Evolutionary conservation across 2,888 invertebrate genomes (phyloP).

Genomic region (Eupithecia dodoneata): DNA sequence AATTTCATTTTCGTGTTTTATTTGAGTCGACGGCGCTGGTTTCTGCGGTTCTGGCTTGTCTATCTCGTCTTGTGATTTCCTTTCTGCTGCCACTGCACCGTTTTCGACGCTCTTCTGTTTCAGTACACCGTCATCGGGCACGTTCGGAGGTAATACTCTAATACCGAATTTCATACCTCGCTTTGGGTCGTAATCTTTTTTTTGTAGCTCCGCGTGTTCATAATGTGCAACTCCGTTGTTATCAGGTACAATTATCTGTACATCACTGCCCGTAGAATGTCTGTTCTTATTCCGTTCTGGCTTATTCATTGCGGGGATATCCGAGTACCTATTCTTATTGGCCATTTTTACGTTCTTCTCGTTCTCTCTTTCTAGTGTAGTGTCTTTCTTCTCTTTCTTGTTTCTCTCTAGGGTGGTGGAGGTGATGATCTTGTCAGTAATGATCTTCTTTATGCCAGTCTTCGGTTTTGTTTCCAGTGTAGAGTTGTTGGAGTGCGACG

Average conservation of each 20-base stretch:
- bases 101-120: slow-evolving; percentile 77
- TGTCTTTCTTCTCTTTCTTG: slow-evolving; percentile 78
- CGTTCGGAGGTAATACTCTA: slow-evolving; percentile 85
- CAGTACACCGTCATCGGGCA: slow-evolving; percentile 80
- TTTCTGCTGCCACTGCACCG: slow-evolving; percentile 67
- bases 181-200: slow-evolving; percentile 82
- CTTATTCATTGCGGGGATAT: slow-evolving; percentile 65
- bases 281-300: slow-evolving; percentile 73
- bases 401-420: slow-evolving; percentile 76
- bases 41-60: slow-evolving; percentile 73
- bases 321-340: slow-evolving; percentile 69
- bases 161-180: slow-evolving; percentile 88
- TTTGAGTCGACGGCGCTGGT: slow-evolving; percentile 64
- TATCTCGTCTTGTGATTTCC: slow-evolving; percentile 70
- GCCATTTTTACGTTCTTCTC: slow-evolving; percentile 77
- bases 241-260: slow-evolving; percentile 74
- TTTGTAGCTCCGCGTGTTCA: slow-evolving; percentile 81
- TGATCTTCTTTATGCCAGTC: slow-evolving; percentile 78
- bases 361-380: slow-evolving; percentile 79
- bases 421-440: slow-evolving; percentile 78
- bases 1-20: slow-evolving; percentile 81
- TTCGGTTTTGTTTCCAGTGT: slow-evolving; percentile 80
- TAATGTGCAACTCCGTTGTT: slow-evolving; percentile 71
- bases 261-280: slow-evolving; percentile 70
- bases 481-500: slow-evolving; percentile 78